Evolutionary conservation across 2,797 vertebrate species (phyloP).

Genomic region (Phylloscopus collybita): DNA sequence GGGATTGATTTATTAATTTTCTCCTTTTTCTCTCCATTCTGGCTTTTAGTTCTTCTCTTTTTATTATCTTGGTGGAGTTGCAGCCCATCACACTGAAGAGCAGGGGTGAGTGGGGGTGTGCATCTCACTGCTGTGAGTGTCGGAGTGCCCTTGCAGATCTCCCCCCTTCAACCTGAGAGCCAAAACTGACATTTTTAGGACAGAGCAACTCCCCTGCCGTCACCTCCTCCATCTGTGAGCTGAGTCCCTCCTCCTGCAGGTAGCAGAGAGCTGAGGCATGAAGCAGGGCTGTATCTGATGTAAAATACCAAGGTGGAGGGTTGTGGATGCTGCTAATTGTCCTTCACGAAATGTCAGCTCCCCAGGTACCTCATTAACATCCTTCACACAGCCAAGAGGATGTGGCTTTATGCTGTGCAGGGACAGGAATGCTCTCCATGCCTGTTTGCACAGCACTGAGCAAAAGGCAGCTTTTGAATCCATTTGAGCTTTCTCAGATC

Average conservation of each 20-base stretch:
- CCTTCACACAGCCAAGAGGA: neutral
- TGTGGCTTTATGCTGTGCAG: neutral
- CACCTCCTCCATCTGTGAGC: neutral
- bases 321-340: neutral
- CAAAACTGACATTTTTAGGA: constrained; percentile 22
- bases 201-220: neutral
- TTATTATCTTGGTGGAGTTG: neutral
- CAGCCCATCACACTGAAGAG: neutral
- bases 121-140: neutral
- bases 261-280: neutral
- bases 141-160: neutral
- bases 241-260: neutral
- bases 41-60: neutral
- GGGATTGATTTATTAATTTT: neutral
- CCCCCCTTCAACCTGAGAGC: neutral
- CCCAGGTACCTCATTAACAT: constrained; percentile 18
- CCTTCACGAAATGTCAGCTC: constrained; percentile 21
- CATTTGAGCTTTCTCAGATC: neutral
- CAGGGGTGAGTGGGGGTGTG: fast-evolving
- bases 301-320: neutral
- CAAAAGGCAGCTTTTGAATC: neutral
- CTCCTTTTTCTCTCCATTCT: neutral
- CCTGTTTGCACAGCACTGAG: neutral
- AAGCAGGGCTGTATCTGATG: neutral
- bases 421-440: neutral